Evolutionary conservation across 2,888 invertebrate species (phyloP).

Genomic region (Micropterix aruncella): DNA sequence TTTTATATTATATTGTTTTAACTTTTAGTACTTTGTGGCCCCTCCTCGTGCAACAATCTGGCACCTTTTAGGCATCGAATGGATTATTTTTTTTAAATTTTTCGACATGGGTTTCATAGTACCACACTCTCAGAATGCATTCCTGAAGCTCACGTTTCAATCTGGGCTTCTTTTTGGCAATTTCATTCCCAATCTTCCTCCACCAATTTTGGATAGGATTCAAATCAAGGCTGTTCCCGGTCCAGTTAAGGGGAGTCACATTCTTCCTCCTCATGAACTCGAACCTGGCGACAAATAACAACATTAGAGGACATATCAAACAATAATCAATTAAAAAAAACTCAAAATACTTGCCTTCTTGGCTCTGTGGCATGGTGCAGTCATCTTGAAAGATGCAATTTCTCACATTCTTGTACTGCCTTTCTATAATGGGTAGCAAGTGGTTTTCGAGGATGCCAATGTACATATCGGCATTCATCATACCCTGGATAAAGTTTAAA

Average conservation of each 20-base stretch:
- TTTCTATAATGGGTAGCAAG: background rate
- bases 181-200: constrained; percentile 1
- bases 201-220: constrained; percentile 1
- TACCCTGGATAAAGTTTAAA: no score
- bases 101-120: background rate
- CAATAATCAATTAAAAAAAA: no score
- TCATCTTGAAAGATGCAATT: no score
- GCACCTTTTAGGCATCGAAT: background rate
- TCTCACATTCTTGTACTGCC: background rate
- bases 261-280: constrained; percentile 1
- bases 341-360: constrained; percentile 1
- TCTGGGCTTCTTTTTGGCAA: constrained; percentile 1
- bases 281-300: no score
- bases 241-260: background rate
- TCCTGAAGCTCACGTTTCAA: background rate
- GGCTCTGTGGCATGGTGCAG: no score
- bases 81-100: background rate
- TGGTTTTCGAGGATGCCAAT: no score
- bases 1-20: background rate
- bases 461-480: no score
- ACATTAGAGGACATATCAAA: no score
- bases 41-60: constrained; percentile 2
- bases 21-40: constrained; percentile 1
- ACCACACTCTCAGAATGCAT: constrained; percentile 1
- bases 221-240: constrained; percentile 1